A percentile compares a stretch with the other conserved stretches of the same genome.
phyloP scores from a whole-genome alignment of 2,888 invertebrate species.

The Caenorhabditis auriculariae region DNA sequence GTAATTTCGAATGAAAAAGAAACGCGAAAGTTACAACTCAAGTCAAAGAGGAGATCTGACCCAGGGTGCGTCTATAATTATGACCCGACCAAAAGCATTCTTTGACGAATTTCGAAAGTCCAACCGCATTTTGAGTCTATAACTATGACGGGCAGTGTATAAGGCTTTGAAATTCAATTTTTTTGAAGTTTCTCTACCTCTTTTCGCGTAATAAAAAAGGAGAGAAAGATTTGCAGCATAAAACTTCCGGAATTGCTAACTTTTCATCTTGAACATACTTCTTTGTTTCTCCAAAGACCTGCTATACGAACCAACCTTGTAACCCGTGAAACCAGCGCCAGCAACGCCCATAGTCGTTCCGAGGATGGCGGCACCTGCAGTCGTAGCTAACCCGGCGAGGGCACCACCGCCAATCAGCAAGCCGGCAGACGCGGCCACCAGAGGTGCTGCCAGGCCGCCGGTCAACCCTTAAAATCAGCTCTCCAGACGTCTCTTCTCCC shows the following conservation, averaged over 20 bases:
- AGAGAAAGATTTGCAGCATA: no score
- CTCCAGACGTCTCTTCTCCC: background rate
- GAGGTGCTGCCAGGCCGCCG: slow-evolving; percentile 74
- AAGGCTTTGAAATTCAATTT: background rate
- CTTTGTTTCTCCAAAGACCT: background rate
- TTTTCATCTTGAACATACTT: background rate
- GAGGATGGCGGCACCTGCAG: slow-evolving; percentile 69
- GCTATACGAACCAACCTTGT: slow-evolving; percentile 28
- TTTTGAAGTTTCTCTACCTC: background rate
- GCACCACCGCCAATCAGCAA: slow-evolving; percentile 60
- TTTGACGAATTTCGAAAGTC: no score
- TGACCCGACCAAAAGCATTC: no score
- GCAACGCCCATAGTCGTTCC: slow-evolving; percentile 73
- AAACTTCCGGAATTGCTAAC: background rate
- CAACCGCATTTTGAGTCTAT: no score
- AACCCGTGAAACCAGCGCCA: slow-evolving; percentile 73
- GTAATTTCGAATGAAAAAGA: no score
- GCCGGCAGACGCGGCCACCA: slow-evolving; percentile 68
- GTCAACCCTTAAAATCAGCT: slow-evolving; percentile 69
- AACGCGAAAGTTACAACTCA: no score
- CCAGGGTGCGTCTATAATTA: no score
- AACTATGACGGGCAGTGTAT: background rate
- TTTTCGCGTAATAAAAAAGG: background rate
- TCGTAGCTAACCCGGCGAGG: slow-evolving; percentile 67
- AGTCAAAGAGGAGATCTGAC: no score